Base-by-base conservation (phyloP, 2,797 vertebrate genomes). In the Myotis planiceps region DNA sequence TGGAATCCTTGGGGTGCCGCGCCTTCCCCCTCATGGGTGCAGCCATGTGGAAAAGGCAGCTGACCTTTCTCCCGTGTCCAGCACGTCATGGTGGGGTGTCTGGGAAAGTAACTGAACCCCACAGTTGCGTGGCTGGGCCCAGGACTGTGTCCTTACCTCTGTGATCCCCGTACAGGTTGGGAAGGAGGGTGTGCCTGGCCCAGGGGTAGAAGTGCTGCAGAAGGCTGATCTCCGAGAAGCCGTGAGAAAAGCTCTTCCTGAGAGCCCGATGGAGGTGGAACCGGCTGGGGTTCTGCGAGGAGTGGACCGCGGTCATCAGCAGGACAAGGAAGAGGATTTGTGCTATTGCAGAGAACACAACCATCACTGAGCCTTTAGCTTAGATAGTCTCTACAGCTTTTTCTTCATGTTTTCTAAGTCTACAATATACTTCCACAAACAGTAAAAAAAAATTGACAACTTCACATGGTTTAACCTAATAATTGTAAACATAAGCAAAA, bases 271-370 rank as follows among this genome's bases (percentile, higher is more conserved):
- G 96, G 63, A 98, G 58, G 82, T 96, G 55, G 88, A 97, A 98
- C 27, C 94, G 82, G 1, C 87, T 88, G 39, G 94, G 91, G 71
- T 96, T 95, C 79, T 93, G 96, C 47, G 93, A 80, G 1, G 91
- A 92, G 66, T 97, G 97, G 47, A 95, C 74, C 0, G 84, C 49
- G 4, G 97, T 80, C 97, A 98, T 94, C 85, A 98, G 82, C 27
- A 97, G 87, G 15, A 82, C 66, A 27, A 98, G 96, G 75, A 98
- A 97, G 34, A 96, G 34, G 29, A 98, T 65, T 39, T 98, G 97
- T 5, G 95, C 98, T 98, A 32, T n/a, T n/a, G 53, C 5, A 32
- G 47, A 81, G 60, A 32, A 45, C 71, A 60, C 32, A 51, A 21
- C 7, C 55, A 49, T 2, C n/a, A 16, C 16, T 37, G 69, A 76